These are phyloP conservation scores for Oryzias javanicus DNA, from an alignment of 2,113 vertebrate genomes.

Conservation along the genomic window DNA sequence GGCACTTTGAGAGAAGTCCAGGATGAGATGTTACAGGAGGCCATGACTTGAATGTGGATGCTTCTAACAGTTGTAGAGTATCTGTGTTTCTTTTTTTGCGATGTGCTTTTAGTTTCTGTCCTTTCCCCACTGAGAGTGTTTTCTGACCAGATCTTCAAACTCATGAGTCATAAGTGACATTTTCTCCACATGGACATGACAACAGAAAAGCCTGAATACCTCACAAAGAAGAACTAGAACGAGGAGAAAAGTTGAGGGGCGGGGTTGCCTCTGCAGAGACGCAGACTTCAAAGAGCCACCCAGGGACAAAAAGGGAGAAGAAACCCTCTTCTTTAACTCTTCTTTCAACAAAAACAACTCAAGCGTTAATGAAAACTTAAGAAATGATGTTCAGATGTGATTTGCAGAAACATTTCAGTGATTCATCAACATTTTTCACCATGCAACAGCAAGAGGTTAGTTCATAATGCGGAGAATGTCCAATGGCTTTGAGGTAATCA, in stretches of 20 bases:
- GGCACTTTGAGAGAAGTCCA: slow-evolving; percentile 19
- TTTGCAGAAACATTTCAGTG: no score
- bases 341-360: slow-evolving; percentile 56
- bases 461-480: no score
- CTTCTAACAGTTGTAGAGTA: slow-evolving; percentile 9
- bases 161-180: not conserved
- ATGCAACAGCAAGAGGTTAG: no score
- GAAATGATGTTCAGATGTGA: no score
- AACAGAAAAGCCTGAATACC: no score
- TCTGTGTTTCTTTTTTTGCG: not conserved
- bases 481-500: no score
- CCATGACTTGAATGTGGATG: slow-evolving; percentile 37
- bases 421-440: no score
- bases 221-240: slow-evolving; percentile 4
- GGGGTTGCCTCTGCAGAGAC: slow-evolving; percentile 20
- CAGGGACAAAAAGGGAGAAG: slow-evolving; percentile 41
- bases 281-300: slow-evolving; percentile 40
- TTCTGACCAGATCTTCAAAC: not conserved
- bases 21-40: slow-evolving; percentile 29
- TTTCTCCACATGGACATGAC: not conserved
- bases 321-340: slow-evolving; percentile 61
- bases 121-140: not conserved
- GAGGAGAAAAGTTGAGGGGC: slow-evolving; percentile 29
- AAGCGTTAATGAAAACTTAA: not conserved
- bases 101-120: no score